These are phyloP conservation scores for Australoheros scitulus DNA, from an alignment of 2,113 vertebrate genomes.

Conservation along the genomic window DNA sequence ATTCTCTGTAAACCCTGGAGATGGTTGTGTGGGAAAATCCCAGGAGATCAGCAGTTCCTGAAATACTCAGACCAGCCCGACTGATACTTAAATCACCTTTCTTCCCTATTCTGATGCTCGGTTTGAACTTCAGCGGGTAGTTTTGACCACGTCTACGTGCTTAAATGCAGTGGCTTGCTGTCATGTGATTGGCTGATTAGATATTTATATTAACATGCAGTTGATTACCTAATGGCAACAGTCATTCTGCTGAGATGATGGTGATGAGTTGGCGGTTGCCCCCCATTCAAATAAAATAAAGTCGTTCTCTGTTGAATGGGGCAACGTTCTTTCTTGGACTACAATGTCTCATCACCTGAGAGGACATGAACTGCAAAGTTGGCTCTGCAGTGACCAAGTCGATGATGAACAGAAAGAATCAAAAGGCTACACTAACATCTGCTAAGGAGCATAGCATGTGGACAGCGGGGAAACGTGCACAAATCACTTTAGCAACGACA, in stretches of 20 bases:
- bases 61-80: neutral
- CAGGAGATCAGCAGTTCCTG: neutral
- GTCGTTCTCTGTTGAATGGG: too few relatives aligned
- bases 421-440: neutral
- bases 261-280: neutral
- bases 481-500: neutral
- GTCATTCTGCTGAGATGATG: neutral
- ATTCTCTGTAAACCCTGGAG: neutral
- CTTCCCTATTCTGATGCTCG: neutral
- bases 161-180: neutral
- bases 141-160: neutral
- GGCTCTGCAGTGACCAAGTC: neutral
- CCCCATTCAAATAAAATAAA: neutral
- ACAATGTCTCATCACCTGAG: neutral
- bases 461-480: neutral
- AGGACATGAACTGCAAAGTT: neutral
- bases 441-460: neutral
- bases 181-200: neutral
- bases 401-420: neutral
- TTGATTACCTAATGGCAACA: neutral
- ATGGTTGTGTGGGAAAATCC: neutral
- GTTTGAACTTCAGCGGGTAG: neutral
- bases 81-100: neutral
- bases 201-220: neutral
- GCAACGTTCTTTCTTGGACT: too few relatives aligned